These are phyloP conservation scores for Synergus laeviventris DNA, from an alignment of 2,888 invertebrate species.

Conservation along the genomic window DNA sequence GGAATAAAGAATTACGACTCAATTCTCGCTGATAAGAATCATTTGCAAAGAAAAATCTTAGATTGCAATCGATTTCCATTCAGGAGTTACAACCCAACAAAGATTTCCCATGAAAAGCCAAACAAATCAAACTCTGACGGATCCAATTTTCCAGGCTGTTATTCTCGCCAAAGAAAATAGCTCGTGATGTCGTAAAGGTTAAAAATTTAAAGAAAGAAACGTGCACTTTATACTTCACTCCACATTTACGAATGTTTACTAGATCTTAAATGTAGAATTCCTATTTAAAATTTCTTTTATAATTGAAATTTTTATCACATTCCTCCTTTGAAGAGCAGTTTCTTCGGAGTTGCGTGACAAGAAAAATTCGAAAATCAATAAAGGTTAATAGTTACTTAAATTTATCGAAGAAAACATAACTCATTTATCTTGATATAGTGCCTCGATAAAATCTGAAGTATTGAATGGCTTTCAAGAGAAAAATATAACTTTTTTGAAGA, in stretches of 20 bases:
- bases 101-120: not conserved
- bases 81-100: not conserved
- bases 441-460: not conserved
- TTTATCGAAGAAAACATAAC: not conserved
- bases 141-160: constrained; percentile 1
- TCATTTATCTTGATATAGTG: constrained; percentile 2
- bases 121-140: not conserved
- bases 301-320: not conserved
- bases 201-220: not conserved
- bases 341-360: not conserved
- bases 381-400: not conserved
- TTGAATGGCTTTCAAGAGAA: not conserved
- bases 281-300: not conserved
- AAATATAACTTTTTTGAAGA: not conserved
- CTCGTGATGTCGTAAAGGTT: not conserved
- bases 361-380: not conserved
- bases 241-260: not conserved
- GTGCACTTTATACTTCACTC: not conserved
- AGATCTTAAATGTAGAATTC: not conserved
- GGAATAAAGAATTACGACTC: not conserved
- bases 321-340: not conserved
- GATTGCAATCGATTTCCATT: not conserved
- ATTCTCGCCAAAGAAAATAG: constrained; percentile 1
- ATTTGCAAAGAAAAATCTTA: not conserved
- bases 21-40: not conserved